These are phyloP conservation scores for Austrolebias charrua DNA, from an alignment of 2,797 vertebrate species.

Conservation along the genomic window DNA sequence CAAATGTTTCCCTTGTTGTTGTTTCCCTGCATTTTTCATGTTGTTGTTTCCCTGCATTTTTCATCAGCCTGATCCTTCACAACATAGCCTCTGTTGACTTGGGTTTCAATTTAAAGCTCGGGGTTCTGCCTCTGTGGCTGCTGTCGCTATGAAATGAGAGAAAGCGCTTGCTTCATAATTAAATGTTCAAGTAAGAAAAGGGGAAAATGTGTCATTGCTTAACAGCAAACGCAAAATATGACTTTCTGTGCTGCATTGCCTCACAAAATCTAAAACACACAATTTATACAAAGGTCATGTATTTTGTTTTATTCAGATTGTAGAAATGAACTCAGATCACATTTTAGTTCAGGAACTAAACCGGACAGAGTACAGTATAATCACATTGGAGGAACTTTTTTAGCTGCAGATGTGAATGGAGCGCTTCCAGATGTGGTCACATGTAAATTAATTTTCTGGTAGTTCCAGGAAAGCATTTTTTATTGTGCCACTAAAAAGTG, in stretches of 20 bases:
- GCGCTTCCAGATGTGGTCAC: conserved; percentile 6
- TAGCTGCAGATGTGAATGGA: neutral
- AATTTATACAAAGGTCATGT: neutral
- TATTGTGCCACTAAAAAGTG: conserved; percentile 47
- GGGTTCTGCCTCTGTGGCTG: neutral
- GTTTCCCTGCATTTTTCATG: neutral
- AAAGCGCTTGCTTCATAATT: neutral
- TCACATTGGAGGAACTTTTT: neutral
- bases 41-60: neutral
- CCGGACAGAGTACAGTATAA: neutral
- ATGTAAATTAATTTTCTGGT: conserved; percentile 12
- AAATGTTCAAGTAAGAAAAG: neutral
- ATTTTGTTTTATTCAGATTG: neutral
- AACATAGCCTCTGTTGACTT: neutral
- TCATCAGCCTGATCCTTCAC: neutral
- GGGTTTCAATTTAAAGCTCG: neutral
- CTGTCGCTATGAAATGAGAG: neutral
- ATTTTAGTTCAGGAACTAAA: neutral
- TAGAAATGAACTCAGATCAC: neutral
- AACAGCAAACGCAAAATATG: neutral
- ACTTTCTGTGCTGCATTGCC: neutral
- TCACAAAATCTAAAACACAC: no score
- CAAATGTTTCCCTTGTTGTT: neutral
- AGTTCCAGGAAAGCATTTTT: conserved; percentile 44
- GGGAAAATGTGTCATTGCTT: neutral